Conservation (phyloP, 2,113 vertebrate genomes). For the Paraplagusia blochii region DNA sequence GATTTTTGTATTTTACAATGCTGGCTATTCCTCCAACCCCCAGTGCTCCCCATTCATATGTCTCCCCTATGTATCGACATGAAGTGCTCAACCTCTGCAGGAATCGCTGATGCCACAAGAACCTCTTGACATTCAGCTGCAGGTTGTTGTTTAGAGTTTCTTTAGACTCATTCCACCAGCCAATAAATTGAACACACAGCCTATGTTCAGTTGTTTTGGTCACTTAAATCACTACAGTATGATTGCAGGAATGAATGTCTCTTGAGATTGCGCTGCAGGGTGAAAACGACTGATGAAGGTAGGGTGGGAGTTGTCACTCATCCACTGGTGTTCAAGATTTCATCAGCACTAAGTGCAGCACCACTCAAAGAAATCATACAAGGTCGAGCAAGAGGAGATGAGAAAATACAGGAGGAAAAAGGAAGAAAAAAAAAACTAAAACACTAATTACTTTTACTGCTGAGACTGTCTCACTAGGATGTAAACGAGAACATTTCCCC, state of each 20-base stretch:
- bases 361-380: neutral
- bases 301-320: too few relatives aligned
- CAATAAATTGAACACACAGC: too few relatives aligned
- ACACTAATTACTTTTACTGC: constrained; percentile 5
- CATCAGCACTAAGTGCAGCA: too few relatives aligned
- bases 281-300: too few relatives aligned
- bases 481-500: neutral
- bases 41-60: constrained; percentile 16
- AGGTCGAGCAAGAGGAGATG: neutral
- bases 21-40: constrained; percentile 14
- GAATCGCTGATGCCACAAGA: neutral
- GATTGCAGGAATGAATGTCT: too few relatives aligned
- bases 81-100: constrained; percentile 11
- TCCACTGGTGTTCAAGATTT: too few relatives aligned
- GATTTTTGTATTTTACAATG: constrained; percentile 13
- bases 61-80: constrained; percentile 10
- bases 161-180: neutral
- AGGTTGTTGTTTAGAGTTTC: too few relatives aligned
- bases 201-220: too few relatives aligned
- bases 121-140: constrained; percentile 35
- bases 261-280: too few relatives aligned
- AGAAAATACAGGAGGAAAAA: neutral
- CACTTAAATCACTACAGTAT: too few relatives aligned
- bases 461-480: constrained; percentile 1
- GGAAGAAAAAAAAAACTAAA: neutral